Evolutionary conservation across 2,113 vertebrate species (phyloP).

Genomic region (Lophochroa leadbeateri): DNA sequence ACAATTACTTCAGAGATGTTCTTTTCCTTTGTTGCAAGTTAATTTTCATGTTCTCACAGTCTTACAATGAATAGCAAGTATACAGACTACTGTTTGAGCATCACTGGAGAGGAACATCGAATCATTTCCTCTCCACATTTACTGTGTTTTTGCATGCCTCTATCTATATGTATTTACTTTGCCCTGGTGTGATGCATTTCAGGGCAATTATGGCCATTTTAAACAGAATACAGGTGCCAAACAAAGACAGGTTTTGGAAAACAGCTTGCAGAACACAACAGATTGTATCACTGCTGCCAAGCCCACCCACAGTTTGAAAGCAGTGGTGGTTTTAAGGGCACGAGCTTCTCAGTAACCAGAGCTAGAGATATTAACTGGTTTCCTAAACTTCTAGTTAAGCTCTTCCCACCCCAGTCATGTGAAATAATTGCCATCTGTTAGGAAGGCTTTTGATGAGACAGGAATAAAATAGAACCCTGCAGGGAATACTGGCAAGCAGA

Average conservation of each 20-base stretch:
- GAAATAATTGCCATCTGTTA: slow-evolving; percentile 60
- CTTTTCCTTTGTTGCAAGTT: not conserved
- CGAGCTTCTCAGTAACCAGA: slow-evolving; percentile 1
- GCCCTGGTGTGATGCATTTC: not conserved
- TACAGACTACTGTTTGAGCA: not conserved
- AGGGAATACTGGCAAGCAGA: not conserved
- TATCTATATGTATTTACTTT: not conserved
- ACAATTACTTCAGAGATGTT: not conserved
- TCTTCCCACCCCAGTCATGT: slow-evolving; percentile 40
- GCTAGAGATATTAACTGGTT: slow-evolving; percentile 17
- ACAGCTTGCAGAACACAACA: slow-evolving; percentile 19
- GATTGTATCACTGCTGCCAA: slow-evolving; percentile 33
- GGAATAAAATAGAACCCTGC: not conserved
- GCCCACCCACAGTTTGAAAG: slow-evolving; percentile 39
- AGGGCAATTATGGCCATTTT: slow-evolving; percentile 17
- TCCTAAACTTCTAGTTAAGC: slow-evolving; percentile 38
- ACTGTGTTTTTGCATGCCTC: not conserved
- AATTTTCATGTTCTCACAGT: not conserved
- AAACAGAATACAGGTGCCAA: slow-evolving; percentile 45
- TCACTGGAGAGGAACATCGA: not conserved
- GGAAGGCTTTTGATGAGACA: not conserved
- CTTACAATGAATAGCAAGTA: not conserved
- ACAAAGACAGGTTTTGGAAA: slow-evolving; percentile 23
- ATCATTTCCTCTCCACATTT: not conserved
- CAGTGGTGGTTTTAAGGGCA: slow-evolving; percentile 20